Conservation (phyloP, 2,888 invertebrate species). For the Mystacides longicornis region DNA sequence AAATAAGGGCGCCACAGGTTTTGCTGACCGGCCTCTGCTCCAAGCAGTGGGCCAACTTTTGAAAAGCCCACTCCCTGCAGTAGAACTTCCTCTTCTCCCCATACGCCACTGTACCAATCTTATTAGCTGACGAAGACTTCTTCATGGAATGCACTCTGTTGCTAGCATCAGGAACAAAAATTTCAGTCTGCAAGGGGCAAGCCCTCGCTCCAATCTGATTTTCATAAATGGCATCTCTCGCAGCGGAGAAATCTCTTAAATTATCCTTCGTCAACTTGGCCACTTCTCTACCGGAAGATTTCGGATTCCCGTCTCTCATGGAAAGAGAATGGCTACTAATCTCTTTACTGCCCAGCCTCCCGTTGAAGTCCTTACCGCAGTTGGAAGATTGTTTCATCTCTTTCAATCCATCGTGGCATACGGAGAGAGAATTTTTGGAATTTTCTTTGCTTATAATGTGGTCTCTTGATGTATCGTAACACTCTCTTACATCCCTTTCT, state of each 20-base stretch:
- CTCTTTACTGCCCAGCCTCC: slow-evolving; percentile 4
- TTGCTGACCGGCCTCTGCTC: slow-evolving; percentile 81
- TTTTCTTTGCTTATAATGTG: slow-evolving; percentile 11
- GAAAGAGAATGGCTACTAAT: slow-evolving; percentile 13
- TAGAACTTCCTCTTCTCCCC: slow-evolving; percentile 70
- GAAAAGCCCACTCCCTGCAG: slow-evolving; percentile 93
- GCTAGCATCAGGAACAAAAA: slow-evolving; percentile 20
- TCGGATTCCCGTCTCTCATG: neutral
- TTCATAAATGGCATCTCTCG: slow-evolving; percentile 23
- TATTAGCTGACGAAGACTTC: slow-evolving; percentile 42
- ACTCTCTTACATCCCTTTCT: slow-evolving; percentile 32
- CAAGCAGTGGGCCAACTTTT: slow-evolving; percentile 84
- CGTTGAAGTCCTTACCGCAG: neutral
- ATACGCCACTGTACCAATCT: slow-evolving; percentile 33
- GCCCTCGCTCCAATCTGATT: slow-evolving; percentile 23
- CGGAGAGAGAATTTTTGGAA: slow-evolving; percentile 10
- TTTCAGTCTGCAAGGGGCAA: slow-evolving; percentile 16
- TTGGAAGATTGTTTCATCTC: neutral
- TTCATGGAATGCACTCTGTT: slow-evolving; percentile 33
- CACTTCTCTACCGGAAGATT: neutral
- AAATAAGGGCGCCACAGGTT: slow-evolving; percentile 79
- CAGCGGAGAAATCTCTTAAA: slow-evolving; percentile 18
- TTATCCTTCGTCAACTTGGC: slow-evolving; percentile 11
- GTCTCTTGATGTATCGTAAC: slow-evolving; percentile 10
- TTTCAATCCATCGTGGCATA: slow-evolving; percentile 2